Base-by-base conservation (phyloP, 1,140 invertebrate genomes). In the Drosophila chauvacae region DNA sequence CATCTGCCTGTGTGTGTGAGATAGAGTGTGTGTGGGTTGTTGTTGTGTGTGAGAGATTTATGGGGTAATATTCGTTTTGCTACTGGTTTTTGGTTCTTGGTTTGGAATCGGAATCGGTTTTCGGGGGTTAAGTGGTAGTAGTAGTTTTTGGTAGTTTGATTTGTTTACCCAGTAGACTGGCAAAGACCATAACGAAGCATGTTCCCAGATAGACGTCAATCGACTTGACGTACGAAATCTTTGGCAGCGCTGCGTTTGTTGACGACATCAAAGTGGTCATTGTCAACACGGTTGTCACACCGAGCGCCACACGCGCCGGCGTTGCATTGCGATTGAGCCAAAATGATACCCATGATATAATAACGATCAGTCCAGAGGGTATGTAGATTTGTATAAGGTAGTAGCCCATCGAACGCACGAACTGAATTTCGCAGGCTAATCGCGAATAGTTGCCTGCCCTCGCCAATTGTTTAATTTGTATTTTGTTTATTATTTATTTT, bases 361-460 rank as follows among this genome's bases (percentile, higher is more conserved):
- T 98, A 93, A 99, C 98, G 94, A 99, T 99, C 92, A 99, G 96
- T 93, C 97, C 97, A 92, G 98, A 98, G 82, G 98, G 98, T 94
- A 99, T 98, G 95, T 99, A 99, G 93, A 99, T 99, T 94, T 99
- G 98, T 94, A 99, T 99, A 90, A 99, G 95, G 95, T 99, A 99
- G 95, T 99, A 99, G 90, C 98, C 98, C 97, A 99, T 98, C 88
- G 97, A 98, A 76, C 98, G 96, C 70, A 98, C 97, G 94, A 99
- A 98, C 94, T 98, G 97, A 93, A 99, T 98, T 94, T 99, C 97
- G 94, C 97, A 98, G 70, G 98, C 97, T 95, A 99, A 94, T 91
- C 98, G 96, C 86, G 98, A 99, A 94, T 99, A 99, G 94, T 99
- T 99, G 94, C 98, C 98, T 99, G 94, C 59, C 65, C 59, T 63